phyloP scores from a whole-genome alignment of 2,113 vertebrate species.

The Crotalus helleri region DNA sequence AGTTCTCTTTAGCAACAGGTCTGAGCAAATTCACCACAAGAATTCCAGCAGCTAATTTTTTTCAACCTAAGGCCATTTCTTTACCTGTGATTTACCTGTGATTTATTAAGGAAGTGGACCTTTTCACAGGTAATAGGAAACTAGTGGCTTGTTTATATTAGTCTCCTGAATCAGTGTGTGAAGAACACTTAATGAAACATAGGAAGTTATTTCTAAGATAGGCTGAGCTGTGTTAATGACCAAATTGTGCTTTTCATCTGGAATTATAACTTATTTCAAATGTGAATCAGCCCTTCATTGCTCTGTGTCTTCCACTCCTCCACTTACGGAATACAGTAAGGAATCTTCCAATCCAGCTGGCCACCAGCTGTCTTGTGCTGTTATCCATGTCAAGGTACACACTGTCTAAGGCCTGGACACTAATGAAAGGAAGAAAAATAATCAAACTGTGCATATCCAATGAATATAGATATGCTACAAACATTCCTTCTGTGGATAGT shows the following conservation, averaged over 20 bases:
- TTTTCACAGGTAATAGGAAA: background rate
- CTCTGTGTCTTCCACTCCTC: background rate
- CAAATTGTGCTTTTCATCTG: background rate
- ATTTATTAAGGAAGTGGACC: background rate
- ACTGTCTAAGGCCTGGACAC: constrained; percentile 40
- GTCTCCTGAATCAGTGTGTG: background rate
- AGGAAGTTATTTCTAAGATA: background rate
- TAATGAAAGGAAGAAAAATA: background rate
- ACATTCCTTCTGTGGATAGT: background rate
- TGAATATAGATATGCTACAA: too few relatives aligned
- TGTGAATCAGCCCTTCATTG: background rate
- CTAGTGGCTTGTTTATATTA: background rate
- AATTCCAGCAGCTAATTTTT: background rate
- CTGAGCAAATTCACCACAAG: background rate
- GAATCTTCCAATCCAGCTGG: constrained; percentile 43
- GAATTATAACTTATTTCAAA: background rate
- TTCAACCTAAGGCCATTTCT: background rate
- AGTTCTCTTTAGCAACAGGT: background rate
- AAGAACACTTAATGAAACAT: background rate
- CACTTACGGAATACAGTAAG: constrained; percentile 30
- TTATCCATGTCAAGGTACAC: constrained; percentile 19
- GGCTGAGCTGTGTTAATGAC: background rate
- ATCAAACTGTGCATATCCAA: background rate
- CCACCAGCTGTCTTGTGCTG: constrained; percentile 18
- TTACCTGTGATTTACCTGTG: background rate